Evolutionary conservation across 2,888 invertebrate species (phyloP).

Genomic region (Noctua comes): DNA sequence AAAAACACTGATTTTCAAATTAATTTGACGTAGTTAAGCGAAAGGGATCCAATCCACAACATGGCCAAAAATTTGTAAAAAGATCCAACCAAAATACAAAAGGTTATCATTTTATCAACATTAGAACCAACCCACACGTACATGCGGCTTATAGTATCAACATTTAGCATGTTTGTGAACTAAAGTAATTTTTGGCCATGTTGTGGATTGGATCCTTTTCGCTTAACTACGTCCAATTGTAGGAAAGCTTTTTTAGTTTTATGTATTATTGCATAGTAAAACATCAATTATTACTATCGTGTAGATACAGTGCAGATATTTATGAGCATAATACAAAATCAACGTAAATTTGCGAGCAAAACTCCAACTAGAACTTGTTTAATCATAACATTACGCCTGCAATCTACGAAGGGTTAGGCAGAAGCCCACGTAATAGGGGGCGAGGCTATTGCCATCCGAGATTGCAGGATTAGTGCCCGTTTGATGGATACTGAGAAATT

Average conservation of each 20-base stretch:
- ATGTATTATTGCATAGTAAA: background rate
- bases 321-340: background rate
- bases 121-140: no score
- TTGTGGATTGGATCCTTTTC: no score
- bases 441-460: background rate
- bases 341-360: background rate
- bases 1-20: background rate
- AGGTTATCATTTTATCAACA: no score
- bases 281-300: conserved; percentile 1
- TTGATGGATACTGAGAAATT: background rate
- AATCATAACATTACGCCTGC: background rate
- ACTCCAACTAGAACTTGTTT: background rate
- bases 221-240: no score
- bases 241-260: background rate
- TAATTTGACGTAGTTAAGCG: no score
- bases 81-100: no score
- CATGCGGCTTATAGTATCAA: no score
- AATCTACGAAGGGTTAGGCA: background rate
- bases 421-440: background rate
- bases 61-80: no score
- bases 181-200: no score
- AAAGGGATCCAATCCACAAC: no score
- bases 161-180: no score
- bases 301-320: background rate
- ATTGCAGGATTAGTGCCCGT: no score